Base-by-base conservation (phyloP, 2,797 vertebrate species). In the Parauchenoglanis punctatus region DNA sequence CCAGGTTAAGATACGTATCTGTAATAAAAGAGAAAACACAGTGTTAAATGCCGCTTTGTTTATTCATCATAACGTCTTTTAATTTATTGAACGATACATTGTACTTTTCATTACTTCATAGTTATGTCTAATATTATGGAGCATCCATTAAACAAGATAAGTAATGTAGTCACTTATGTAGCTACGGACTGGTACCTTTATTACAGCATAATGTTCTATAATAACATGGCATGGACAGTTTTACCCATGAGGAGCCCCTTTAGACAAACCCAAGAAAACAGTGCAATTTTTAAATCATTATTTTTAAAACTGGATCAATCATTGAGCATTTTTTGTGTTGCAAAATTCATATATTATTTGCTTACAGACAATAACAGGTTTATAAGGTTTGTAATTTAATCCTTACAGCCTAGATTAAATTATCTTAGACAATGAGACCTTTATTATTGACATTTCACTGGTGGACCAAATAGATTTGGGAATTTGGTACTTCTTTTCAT, bases 301-400 rank as follows among this genome's bases (percentile, higher is more conserved):
- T 72, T 58, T 61, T 76, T n/a, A 84, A 40, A 73, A 84, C 20
- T 49, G 25, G 28, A 76, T 58, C 58, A 23, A 31, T 49, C 58
- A 65, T 77, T 78, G 52, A 25, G 25, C 59, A 59, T 35, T 63
- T 28, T 40, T 23, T 17, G 31, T 67, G 65, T 31, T 31, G 23
- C 11, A 65, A 65, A 11, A 28, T 13, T 0, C 8, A n/a, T n/a
- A 15, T 67, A 67, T 28, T 28, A 3, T 28, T 28, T 7, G 17
- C 65, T 67, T 67, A 4, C 31, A 15, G 28, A 67, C 15, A 61
- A 61, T 61, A 67, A 28, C n/a, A 67, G n/a, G 63, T 67, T 67
- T 12, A 67, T 70, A 70, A 40, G 7, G 17, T 40, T 40, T 40
- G 35, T 40, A 40, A 40, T 40, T 2, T 40, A 40, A 40, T 58